Percentiles rank a stretch among this genome's conserved stretches.
Evolutionary conservation across 1,140 invertebrate species (phyloP).

Genomic region (Trichonephila clavipes): DNA sequence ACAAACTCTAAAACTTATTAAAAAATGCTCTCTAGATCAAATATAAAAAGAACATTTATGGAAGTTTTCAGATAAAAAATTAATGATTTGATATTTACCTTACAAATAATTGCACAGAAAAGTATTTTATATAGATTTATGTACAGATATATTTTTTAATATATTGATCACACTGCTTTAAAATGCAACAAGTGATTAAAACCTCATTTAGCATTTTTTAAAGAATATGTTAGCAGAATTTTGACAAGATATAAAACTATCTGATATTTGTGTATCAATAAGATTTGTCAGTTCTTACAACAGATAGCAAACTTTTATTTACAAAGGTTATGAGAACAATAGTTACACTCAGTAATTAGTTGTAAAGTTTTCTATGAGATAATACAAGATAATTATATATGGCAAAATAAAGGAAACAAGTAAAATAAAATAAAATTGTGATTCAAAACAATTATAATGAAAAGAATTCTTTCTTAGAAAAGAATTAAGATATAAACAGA

Average conservation of each 20-base stretch:
- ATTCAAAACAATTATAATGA: no score
- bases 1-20: not conserved
- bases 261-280: slow-evolving; percentile 26
- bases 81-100: not conserved
- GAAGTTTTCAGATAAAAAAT: not conserved
- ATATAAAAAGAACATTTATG: not conserved
- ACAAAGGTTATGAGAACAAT: no score
- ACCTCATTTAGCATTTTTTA: slow-evolving; percentile 18
- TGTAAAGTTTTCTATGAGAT: no score
- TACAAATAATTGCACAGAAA: not conserved
- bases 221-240: not conserved
- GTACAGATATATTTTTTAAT: not conserved
- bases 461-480: no score
- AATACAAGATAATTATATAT: no score
- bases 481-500: no score
- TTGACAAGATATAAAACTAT: not conserved
- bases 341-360: no score
- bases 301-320: no score
- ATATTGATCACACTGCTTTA: not conserved
- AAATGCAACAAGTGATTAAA: not conserved
- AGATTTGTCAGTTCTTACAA: not conserved
- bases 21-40: not conserved
- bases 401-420: no score
- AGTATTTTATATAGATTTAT: slow-evolving; percentile 2
- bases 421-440: no score